These are phyloP conservation scores for Calyptommatus sinebrachiatus DNA, from an alignment of 2,113 vertebrate species.

Conservation along the genomic window DNA sequence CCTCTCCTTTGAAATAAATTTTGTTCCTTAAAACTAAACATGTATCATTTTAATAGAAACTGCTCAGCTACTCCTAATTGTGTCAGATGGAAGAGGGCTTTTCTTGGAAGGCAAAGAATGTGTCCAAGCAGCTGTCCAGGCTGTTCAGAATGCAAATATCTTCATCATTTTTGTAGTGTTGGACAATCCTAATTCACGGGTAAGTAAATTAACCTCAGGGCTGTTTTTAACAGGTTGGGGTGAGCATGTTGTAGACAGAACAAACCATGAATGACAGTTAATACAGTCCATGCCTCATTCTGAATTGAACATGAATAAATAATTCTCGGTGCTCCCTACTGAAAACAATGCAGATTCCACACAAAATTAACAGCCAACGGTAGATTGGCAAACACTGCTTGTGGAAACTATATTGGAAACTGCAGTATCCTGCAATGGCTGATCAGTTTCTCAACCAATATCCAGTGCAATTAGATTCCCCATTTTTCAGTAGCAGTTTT, in stretches of 20 bases:
- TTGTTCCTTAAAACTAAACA: conserved; percentile 21
- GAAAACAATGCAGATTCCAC: too few relatives aligned
- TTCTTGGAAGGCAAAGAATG: conserved; percentile 96
- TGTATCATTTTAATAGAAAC: conserved; percentile 75
- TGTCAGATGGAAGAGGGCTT: conserved; percentile 93
- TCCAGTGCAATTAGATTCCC: too few relatives aligned
- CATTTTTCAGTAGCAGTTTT: too few relatives aligned
- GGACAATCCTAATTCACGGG: conserved; percentile 94
- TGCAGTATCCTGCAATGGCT: too few relatives aligned
- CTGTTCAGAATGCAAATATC: conserved; percentile 82
- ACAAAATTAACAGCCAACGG: too few relatives aligned
- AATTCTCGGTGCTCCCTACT: too few relatives aligned
- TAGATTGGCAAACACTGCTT: too few relatives aligned
- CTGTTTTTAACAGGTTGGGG: conserved; percentile 14
- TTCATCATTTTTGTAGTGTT: conserved; percentile 95
- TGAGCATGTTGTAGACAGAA: neutral
- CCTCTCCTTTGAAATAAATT: neutral
- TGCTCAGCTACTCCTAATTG: conserved; percentile 89
- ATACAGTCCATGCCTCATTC: too few relatives aligned
- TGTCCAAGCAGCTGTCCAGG: conserved; percentile 84
- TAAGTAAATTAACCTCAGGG: conserved; percentile 64
- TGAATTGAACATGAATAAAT: too few relatives aligned
- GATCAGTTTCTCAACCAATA: too few relatives aligned
- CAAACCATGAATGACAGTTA: neutral
- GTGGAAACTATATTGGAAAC: too few relatives aligned